A percentile compares a stretch with the other conserved stretches of the same genome.
Evolutionary conservation across 1,140 invertebrate species (phyloP).

Genomic region (Ephestia elutella): DNA sequence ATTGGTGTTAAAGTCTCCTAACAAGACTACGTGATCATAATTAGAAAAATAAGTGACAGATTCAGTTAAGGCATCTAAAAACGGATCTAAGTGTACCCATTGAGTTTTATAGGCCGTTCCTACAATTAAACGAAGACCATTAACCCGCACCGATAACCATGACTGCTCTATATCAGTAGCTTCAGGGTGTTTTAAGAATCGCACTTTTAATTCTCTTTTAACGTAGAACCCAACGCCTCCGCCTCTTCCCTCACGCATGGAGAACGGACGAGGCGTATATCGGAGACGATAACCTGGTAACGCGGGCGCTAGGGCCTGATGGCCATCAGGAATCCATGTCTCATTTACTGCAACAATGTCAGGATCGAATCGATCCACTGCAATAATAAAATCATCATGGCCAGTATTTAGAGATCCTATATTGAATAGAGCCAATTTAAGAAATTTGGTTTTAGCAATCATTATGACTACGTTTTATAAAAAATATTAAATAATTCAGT

Average conservation of each 20-base stretch:
- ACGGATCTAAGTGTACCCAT: background rate
- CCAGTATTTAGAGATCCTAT: background rate
- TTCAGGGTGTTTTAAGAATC: background rate
- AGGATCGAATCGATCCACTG: background rate
- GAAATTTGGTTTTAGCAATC: no score
- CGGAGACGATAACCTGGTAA: background rate
- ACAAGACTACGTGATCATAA: background rate
- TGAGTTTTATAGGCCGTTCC: background rate
- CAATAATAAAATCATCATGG: constrained; percentile 5
- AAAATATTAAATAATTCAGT: no score
- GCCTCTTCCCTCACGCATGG: background rate
- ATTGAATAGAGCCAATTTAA: no score
- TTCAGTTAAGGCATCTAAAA: background rate
- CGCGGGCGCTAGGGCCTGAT: background rate
- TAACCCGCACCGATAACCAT: background rate
- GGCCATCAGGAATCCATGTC: background rate
- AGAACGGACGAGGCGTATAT: background rate
- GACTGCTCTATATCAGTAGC: background rate
- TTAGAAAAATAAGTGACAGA: background rate
- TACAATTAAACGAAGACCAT: background rate
- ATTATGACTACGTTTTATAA: no score
- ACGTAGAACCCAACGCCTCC: background rate
- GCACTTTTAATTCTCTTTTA: background rate
- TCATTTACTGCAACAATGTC: constrained; percentile 3
- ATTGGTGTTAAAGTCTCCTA: background rate